Evolutionary conservation across 2,888 invertebrate genomes (phyloP).

Genomic region (Dryocosmus kuriphilus): DNA sequence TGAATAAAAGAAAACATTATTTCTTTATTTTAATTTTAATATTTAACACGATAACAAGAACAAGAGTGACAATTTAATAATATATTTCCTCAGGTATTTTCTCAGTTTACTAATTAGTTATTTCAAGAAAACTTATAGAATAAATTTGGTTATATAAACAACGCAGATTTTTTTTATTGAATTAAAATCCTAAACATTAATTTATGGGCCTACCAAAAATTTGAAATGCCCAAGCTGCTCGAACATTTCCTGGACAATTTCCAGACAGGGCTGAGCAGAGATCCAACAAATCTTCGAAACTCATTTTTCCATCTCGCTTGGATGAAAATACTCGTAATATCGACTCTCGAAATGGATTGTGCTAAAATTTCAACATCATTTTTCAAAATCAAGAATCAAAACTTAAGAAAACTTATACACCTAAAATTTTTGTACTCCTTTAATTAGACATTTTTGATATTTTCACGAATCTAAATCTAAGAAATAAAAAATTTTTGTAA

Average conservation of each 20-base stretch:
- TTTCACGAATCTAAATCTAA: too few relatives aligned
- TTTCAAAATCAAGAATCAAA: not conserved
- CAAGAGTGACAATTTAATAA: too few relatives aligned
- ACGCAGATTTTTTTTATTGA: too few relatives aligned
- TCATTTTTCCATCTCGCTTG: constrained; percentile 82
- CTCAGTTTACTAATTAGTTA: too few relatives aligned
- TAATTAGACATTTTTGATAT: too few relatives aligned
- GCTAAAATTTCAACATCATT: constrained; percentile 78
- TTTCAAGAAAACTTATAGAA: too few relatives aligned
- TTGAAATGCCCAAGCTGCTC: constrained; percentile 88
- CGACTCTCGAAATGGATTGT: constrained; percentile 87
- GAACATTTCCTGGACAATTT: constrained; percentile 85
- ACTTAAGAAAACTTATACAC: too few relatives aligned
- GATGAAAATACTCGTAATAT: constrained; percentile 88
- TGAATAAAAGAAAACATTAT: not conserved
- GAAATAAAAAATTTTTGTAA: too few relatives aligned
- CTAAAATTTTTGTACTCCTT: too few relatives aligned
- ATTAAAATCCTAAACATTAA: constrained; percentile 6
- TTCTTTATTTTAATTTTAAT: not conserved
- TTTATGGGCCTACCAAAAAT: constrained; percentile 82
- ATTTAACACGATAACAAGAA: not conserved
- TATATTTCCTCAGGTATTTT: too few relatives aligned
- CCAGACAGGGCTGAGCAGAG: constrained; percentile 87
- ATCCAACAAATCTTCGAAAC: constrained; percentile 89
- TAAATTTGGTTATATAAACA: too few relatives aligned